Base-by-base conservation (phyloP, 2,113 vertebrate species). In the Proterorhinus semilunaris region DNA sequence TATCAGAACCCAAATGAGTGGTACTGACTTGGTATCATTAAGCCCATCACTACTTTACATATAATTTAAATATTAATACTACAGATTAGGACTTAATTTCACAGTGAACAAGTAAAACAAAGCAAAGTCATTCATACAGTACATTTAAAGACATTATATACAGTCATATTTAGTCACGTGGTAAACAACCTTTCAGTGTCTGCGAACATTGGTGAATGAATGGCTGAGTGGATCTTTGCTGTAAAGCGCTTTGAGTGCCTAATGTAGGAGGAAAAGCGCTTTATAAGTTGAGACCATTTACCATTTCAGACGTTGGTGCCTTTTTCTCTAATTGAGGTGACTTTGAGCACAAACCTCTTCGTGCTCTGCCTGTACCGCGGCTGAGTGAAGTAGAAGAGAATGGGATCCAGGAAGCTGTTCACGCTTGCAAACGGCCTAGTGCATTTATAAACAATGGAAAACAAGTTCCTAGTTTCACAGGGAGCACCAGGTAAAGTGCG, bases 351-450 rank as follows among this genome's bases (percentile, higher is more conserved):
- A 0, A 98, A 87, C 48, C 82, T 90, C 0, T 87, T 90, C 0
- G 96, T 96, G 80, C 92, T 93, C 71, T 63, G 87, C 0, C 95
- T 93, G 71, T 96, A 95, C 66, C 93, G 95, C 61, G 94, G 91
- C 52, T 96, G 93, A 0, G 96, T 99, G 87, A 98, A 98, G 83
- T 98, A 98, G 87, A 99, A 99, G 66, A 98, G 93, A 74, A 99
- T 96, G 21, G 98, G 98, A 58, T 99, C 98, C 0, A 99, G 91
- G 10, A 98, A 93, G 0, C 97, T 98, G 91, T 99, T 99, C 94
- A 95, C 95, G 75, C 97, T 99, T 86, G 98, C 98, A 0, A 99
- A 98, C 0, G 97, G 97, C 66, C 98, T 83, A 0, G 95, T 99
- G 88, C 94, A 90, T 81, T 99, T 99, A 80, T 98, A 99, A 69